Conservation (phyloP, 1,140 invertebrate genomes). For the Lerema accius region DNA sequence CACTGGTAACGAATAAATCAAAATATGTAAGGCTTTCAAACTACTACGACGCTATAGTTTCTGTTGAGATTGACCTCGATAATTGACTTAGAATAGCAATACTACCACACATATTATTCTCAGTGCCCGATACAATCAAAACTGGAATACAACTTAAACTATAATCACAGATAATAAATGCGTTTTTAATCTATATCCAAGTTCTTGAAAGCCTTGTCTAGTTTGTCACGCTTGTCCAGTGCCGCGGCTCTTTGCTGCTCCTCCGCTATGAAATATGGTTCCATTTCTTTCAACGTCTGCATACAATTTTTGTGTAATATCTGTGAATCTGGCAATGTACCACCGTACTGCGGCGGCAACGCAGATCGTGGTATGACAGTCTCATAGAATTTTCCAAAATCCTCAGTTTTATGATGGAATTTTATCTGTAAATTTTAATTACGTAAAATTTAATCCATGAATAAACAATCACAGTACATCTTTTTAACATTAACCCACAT, state of each 20-base stretch:
- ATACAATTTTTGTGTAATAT: constrained; percentile 70
- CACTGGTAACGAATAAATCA: no score
- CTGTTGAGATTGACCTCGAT: not conserved
- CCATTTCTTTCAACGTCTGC: constrained; percentile 58
- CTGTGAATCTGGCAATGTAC: constrained; percentile 65
- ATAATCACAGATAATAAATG: constrained; percentile 8
- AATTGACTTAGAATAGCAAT: not conserved
- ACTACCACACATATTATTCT: not conserved
- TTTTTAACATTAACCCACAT: not conserved
- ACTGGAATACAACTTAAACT: not conserved
- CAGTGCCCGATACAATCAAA: not conserved
- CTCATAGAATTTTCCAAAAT: constrained; percentile 73
- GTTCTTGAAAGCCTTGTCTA: constrained; percentile 70
- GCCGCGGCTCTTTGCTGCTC: constrained; percentile 66
- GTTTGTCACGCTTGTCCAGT: constrained; percentile 65
- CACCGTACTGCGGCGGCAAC: constrained; percentile 71
- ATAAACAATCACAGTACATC: constrained; percentile 1
- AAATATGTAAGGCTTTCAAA: no score
- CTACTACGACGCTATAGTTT: not conserved
- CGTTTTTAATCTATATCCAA: constrained; percentile 67
- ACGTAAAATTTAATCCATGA: constrained; percentile 2
- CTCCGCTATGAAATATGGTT: constrained; percentile 72
- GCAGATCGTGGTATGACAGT: constrained; percentile 63
- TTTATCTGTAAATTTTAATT: constrained; percentile 74
- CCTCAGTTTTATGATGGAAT: constrained; percentile 71